Percentiles rank a stretch among this genome's conserved stretches.
Evolutionary conservation across 2,888 invertebrate genomes (phyloP).

Genomic region (Mythimna impura): DNA sequence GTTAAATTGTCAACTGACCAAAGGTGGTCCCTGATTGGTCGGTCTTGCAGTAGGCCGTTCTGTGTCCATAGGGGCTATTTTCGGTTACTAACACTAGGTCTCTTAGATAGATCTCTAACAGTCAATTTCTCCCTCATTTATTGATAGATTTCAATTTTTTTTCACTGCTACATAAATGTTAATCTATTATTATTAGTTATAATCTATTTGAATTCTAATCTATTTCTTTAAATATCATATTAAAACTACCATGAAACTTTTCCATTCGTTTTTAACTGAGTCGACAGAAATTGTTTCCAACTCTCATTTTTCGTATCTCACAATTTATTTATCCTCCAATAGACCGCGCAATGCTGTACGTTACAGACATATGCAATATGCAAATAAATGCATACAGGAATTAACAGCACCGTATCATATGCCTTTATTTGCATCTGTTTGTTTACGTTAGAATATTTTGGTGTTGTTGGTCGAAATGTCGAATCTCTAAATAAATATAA

Average conservation of each 20-base stretch:
- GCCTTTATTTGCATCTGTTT: conserved; percentile 26
- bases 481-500: not conserved
- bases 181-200: too few relatives aligned
- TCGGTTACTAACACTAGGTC: too few relatives aligned
- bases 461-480: not conserved
- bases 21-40: too few relatives aligned
- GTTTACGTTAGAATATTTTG: conserved; percentile 1
- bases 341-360: not conserved
- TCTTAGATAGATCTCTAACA: too few relatives aligned
- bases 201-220: too few relatives aligned
- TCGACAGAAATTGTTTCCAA: not conserved
- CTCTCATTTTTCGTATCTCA: not conserved
- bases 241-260: not conserved
- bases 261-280: not conserved
- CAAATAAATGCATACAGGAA: conserved; percentile 31
- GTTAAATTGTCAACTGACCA: too few relatives aligned
- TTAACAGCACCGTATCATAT: not conserved
- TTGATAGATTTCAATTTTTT: too few relatives aligned
- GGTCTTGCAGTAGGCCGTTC: too few relatives aligned
- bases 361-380: conserved; percentile 24
- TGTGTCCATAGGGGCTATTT: too few relatives aligned
- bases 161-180: too few relatives aligned
- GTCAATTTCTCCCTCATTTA: too few relatives aligned
- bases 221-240: too few relatives aligned
- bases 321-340: not conserved